Conservation (phyloP, 1,140 invertebrate genomes). For the Drosophila sulfurigaster region DNA sequence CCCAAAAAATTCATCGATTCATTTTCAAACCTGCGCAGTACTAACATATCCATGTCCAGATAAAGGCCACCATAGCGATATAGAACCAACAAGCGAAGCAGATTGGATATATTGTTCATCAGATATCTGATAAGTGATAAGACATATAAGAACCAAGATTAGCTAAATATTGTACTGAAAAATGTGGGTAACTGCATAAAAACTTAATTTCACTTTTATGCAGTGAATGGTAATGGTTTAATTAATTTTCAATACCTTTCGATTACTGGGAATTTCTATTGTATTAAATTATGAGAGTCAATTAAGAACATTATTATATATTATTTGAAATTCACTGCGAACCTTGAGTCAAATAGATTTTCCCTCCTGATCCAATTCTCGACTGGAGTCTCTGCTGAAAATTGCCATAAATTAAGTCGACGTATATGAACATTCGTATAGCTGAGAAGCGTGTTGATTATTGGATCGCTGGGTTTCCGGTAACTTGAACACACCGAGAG, state of each 20-base stretch:
- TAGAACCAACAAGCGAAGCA: constrained; percentile 10
- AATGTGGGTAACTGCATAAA: too few species aligned
- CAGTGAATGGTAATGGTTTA: too few species aligned
- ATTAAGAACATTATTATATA: neutral
- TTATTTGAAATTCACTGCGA: neutral
- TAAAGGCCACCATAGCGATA: constrained; percentile 22
- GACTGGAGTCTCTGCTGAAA: constrained; percentile 87
- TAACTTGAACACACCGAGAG: constrained; percentile 86
- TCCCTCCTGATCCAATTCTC: constrained; percentile 87
- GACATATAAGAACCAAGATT: too few species aligned
- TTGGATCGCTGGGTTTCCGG: constrained; percentile 48
- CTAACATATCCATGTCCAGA: constrained; percentile 10
- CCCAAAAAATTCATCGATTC: neutral
- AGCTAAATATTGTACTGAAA: too few species aligned
- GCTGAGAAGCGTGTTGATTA: constrained; percentile 83
- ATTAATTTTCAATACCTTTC: too few species aligned
- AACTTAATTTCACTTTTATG: too few species aligned
- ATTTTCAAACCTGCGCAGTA: neutral
- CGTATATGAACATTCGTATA: constrained; percentile 88
- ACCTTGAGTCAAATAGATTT: constrained; percentile 86
- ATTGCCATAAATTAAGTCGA: constrained; percentile 87
- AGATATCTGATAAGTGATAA: constrained; percentile 12
- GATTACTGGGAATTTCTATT: too few species aligned
- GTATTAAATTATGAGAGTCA: too few species aligned
- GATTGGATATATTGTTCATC: constrained; percentile 53